Conservation (phyloP, 2,888 invertebrate species). For the Amphiduros pacificus region DNA sequence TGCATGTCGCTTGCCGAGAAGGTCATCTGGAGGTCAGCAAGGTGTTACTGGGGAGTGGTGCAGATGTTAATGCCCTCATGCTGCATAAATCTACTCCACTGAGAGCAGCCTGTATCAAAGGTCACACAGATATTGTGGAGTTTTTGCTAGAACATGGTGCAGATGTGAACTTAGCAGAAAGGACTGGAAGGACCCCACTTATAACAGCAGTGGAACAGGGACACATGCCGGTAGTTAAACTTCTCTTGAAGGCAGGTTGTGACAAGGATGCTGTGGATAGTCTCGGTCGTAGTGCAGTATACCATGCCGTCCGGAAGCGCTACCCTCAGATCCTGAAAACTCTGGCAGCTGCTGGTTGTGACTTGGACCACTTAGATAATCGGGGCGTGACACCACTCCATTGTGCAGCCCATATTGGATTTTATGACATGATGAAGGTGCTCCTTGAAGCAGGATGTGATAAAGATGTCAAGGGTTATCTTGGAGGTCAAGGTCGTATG, state of each 20-base stretch:
- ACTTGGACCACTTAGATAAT: neutral
- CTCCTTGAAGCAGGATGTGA: slow-evolving; percentile 6
- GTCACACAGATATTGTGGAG: neutral
- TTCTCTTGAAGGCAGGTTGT: neutral
- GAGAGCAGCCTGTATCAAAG: neutral
- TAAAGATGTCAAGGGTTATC: neutral
- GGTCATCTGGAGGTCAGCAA: neutral
- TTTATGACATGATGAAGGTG: slow-evolving; percentile 1
- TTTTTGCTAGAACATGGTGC: neutral
- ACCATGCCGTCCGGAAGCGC: neutral
- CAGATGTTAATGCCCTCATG: neutral
- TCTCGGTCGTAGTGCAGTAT: neutral
- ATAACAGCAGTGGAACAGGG: neutral
- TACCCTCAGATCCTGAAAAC: neutral
- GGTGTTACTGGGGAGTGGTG: neutral
- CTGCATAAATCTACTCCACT: neutral
- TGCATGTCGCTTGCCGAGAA: neutral
- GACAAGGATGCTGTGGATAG: neutral
- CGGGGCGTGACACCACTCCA: slow-evolving; percentile 3
- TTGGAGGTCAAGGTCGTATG: no score
- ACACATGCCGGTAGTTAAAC: neutral
- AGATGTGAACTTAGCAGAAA: neutral
- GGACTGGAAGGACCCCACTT: neutral
- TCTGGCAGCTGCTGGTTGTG: neutral
- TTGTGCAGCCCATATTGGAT: slow-evolving; percentile 4